phyloP scores from a whole-genome alignment of 37 sponge, comb jelly and placozoan species.

The Spongilla lacustris region DNA sequence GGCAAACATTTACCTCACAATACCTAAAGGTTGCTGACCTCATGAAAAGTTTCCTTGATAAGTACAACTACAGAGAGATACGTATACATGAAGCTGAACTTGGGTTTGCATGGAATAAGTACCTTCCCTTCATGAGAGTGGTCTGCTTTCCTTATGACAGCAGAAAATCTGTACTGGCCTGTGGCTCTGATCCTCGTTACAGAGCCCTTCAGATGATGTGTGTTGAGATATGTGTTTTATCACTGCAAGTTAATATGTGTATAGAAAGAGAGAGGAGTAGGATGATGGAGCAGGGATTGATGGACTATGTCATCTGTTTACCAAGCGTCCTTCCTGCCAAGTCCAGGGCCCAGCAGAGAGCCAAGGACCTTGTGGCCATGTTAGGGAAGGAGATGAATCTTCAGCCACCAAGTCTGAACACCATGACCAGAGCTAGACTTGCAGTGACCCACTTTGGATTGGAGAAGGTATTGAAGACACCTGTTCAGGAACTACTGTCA shows the following conservation, averaged over 20 bases:
- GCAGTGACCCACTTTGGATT: not conserved
- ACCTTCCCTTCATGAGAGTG: slow-evolving; percentile 23
- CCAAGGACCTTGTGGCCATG: not conserved
- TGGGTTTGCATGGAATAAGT: slow-evolving; percentile 29
- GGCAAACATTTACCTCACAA: slow-evolving; percentile 5
- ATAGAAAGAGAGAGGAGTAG: not conserved
- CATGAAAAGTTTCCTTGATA: slow-evolving; percentile 19
- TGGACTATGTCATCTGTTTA: not conserved
- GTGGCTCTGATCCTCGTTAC: too few relatives aligned
- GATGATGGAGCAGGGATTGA: not conserved
- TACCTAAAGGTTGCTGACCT: not conserved
- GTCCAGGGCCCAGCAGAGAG: not conserved
- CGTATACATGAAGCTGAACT: slow-evolving; percentile 9
- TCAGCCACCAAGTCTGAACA: slow-evolving; percentile 14
- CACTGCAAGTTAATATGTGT: too few relatives aligned
- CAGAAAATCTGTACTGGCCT: too few relatives aligned
- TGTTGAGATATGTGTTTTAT: too few relatives aligned
- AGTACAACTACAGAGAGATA: not conserved
- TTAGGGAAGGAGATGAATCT: not conserved
- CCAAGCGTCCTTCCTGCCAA: not conserved
- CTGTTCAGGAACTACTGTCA: too few relatives aligned
- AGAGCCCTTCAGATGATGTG: too few relatives aligned
- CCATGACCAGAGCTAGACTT: not conserved
- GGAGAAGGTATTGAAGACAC: too few relatives aligned
- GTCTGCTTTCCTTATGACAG: slow-evolving; percentile 3